These are phyloP conservation scores for Melospiza georgiana DNA, from an alignment of 2,113 vertebrate genomes.

Conservation along the genomic window DNA sequence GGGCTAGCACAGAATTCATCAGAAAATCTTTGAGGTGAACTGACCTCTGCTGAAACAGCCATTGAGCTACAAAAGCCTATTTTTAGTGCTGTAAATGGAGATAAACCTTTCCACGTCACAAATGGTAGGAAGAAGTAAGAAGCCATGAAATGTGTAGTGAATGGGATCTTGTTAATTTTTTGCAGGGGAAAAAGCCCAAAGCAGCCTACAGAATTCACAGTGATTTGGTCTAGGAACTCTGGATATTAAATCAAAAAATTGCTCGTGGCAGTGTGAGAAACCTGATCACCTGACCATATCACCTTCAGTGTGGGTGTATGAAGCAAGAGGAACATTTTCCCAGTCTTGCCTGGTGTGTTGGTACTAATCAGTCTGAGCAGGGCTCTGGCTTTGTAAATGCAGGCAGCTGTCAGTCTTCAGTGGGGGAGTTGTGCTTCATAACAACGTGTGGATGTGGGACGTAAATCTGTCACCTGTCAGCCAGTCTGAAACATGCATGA, in stretches of 20 bases:
- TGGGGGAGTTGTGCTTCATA: constrained; percentile 26
- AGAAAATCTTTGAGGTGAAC: neutral
- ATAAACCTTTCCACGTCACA: neutral
- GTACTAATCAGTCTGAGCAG: constrained; percentile 7
- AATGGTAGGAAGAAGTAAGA: neutral
- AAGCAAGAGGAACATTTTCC: constrained; percentile 11
- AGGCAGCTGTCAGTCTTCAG: constrained; percentile 48
- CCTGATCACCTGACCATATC: neutral
- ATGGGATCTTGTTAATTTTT: neutral
- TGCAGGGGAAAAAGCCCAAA: neutral
- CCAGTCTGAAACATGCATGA: neutral
- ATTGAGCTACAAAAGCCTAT: neutral
- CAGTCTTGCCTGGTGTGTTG: neutral
- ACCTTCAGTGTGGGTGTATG: neutral
- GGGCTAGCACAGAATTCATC: neutral
- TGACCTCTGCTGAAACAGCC: neutral
- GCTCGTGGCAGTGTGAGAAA: neutral
- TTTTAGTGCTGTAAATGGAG: neutral
- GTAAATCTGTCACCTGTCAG: constrained; percentile 57
- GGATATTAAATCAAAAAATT: neutral
- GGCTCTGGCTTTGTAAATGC: constrained; percentile 1
- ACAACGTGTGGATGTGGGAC: constrained; percentile 33
- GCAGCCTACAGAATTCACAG: neutral
- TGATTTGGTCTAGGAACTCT: neutral
- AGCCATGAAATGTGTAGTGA: fast-evolving